Evolutionary conservation across 2,797 vertebrate genomes (phyloP), one percentile per base, ranked within the genome.

Genomic region (Gobio occitaniae): DNA sequence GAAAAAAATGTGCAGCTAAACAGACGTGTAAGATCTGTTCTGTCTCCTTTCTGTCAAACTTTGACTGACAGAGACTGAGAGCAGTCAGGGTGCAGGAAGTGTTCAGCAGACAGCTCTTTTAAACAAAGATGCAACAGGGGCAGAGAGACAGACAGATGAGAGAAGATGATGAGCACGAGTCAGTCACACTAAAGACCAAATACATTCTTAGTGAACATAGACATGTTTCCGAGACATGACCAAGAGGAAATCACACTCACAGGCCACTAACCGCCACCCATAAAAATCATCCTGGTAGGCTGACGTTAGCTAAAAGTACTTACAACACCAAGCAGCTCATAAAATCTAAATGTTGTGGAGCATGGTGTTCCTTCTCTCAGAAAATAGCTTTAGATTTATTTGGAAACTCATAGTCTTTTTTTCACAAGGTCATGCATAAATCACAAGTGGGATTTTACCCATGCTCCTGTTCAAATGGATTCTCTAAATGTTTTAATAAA

Each of bases 91-190:
- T 76, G 29, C 13, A 75, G 17, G 41, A 36, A 63, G n/a, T 76
- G 59, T 66, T 83, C 32, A 13, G 15, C 61, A 75, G 72, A 68
- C 48, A 77, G 63, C 21, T 77, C 82, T 84, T 74, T 80, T 69
- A 80, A 41, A 56, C 50, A 15, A 56, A 82, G 48, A 76, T 77
- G 48, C 74, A 54, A 29, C n/a, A 68, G 61, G 56, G 56, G 38
- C 77, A 48, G 59, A 78, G 41, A 79, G 25, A 78, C 38, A 50
- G 77, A 66, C 61, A 79, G 77, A 66, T 36, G 44, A 79, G 25
- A 79, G 25, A 63, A 50, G 44, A 50, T 32, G 44, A 79, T 50
- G 25, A 79, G 78, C 59, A 79, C 17, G 10, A 82, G 25, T 89
- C 15, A 84, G 66, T 59, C 41, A 79, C 54, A 83, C 66, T n/a